Evolutionary conservation across 2,113 vertebrate genomes (phyloP), one percentile per base, ranked within the genome.

Genomic region (Ciconia boyciana): DNA sequence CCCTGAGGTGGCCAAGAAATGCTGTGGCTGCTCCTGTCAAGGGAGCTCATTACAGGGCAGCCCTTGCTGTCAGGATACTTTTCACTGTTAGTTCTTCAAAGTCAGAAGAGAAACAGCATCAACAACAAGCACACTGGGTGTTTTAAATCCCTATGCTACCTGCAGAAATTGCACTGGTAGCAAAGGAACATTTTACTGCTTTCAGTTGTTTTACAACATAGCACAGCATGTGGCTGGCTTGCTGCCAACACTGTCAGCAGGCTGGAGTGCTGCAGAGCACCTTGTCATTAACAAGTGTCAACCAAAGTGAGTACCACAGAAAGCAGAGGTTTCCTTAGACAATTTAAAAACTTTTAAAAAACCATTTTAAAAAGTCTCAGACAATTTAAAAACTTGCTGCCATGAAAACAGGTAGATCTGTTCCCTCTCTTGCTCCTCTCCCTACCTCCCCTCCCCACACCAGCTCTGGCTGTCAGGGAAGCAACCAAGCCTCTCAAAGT

Each of bases 51-150:
- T 26, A 6, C 7, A 28, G 20, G 39, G 17, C 41, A 41, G 5
- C 14, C 20, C 6, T 6, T 36, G 44, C 39, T 32, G 11, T 7
- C 1, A 0, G 13, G 41, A 26, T 29, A 7, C 7, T 55, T 34
- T 10, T 10, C 2, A 10, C 44, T n/a, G 10, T 28, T 20, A 5
- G 51, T 4, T 39, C 64, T 51, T 24, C 41, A 29, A 29, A 46
- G 26, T 11, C 17, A 4, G 49, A 52, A 43, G 25, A 51, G 10
- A 31, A 82, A 29, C 15, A 4, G 12, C 48, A 26, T 49, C 55
- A 44, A 11, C 8, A 26, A 18, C 1, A 11, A 57, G 55, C 36
- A 49, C 1, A 1, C 18, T 3, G 3, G 20, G 31, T 26, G 21
- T 6, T 68, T 51, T 46, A 7, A 2, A 55, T 28, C 29, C 16